Base-by-base conservation (phyloP, 2,113 vertebrate species). In the Toxostoma redivivum region DNA sequence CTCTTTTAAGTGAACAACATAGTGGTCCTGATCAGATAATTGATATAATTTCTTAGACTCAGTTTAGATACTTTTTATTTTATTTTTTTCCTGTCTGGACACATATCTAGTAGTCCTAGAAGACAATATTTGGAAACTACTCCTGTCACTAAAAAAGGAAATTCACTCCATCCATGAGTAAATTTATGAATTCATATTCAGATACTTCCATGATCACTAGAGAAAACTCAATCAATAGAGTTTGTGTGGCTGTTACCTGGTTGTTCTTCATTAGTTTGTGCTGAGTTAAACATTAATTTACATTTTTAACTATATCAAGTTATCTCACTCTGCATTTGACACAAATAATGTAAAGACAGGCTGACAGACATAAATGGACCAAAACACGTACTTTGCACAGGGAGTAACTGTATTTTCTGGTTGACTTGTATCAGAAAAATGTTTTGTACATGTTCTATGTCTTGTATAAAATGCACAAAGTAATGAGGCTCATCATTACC, bases 401-500 rank as follows among this genome's bases (percentile, higher is more conserved):
- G 35, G 13, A 67, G 37, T 70, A 87, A 67, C 40, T 92, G 83
- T 81, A 64, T 69, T 91, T 91, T 95, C 88, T 65, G 81, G 20
- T 58, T 96, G 54, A 84, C 45, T 94, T 88, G 23, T 78, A 67
- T 87, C 60, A 91, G 72, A 73, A 92, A 69, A 33, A 73, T 17
- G 33, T 79, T 97, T 88, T 72, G 54, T 85, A 88, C 48, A 11
- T 77, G 30, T 95, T 92, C 92, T 97, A 14, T 92, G 40, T 28
- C 89, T 95, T 96, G 73, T 76, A 95, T 91, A 56, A 96, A 97
- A 94, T 88, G 38, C 60, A 81, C 17, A 45, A 40, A 89, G 82
- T 92, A 96, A 94, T 92, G 61, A 97, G 62, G 70, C 71, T 97
- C 64, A 80, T 94, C 95, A 96, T 96, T 92, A 72, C 86, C 73